phyloP scores from a whole-genome alignment of 2,888 invertebrate species.

The Noctua janthe region DNA sequence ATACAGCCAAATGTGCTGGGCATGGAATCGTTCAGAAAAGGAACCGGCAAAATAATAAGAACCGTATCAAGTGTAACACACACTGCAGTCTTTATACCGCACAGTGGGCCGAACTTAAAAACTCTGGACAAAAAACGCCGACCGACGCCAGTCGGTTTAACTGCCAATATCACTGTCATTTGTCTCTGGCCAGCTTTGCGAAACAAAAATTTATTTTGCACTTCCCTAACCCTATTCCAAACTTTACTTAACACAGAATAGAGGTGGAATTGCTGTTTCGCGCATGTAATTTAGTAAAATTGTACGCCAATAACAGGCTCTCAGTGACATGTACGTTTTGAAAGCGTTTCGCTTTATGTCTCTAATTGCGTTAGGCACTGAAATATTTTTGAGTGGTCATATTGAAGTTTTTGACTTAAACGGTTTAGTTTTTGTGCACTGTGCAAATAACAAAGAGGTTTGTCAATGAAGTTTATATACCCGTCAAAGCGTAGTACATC shows the following conservation, averaged over 20 bases:
- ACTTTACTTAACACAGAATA: conserved; percentile 62
- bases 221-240: conserved; percentile 53
- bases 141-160: conserved; percentile 76
- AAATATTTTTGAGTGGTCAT: conserved; percentile 80
- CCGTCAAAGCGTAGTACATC: conserved; percentile 9
- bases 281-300: conserved; percentile 56
- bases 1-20: conserved; percentile 2
- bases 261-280: conserved; percentile 40
- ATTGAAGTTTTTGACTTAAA: conserved; percentile 72
- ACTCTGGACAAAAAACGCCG: conserved; percentile 73
- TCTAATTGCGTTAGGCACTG: conserved; percentile 80
- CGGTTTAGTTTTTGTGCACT: conserved; percentile 53
- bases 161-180: conserved; percentile 85
- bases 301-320: conserved; percentile 77
- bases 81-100: conserved; percentile 63
- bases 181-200: conserved; percentile 79
- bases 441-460: conserved; percentile 51
- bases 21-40: conserved; percentile 22
- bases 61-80: conserved; percentile 62
- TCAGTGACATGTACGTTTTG: conserved; percentile 79
- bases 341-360: conserved; percentile 77
- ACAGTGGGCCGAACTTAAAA: conserved; percentile 75
- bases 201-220: conserved; percentile 68
- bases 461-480: conserved; percentile 28
- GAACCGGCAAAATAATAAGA: conserved; percentile 38